phyloP scores from a whole-genome alignment of 2,888 invertebrate species.

The Patella depressa region DNA sequence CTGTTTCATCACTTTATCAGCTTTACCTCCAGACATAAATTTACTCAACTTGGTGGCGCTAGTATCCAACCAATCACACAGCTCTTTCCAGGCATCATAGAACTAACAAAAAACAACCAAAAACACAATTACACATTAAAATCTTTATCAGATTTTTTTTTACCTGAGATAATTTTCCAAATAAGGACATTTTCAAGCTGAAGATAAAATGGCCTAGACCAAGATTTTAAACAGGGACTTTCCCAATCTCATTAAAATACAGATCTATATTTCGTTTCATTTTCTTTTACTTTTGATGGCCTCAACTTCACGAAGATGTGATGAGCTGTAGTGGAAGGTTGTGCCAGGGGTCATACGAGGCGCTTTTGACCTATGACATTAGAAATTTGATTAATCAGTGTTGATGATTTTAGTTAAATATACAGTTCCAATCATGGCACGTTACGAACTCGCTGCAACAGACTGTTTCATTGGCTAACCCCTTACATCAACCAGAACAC shows the following conservation, averaged over 20 bases:
- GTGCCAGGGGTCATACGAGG: too few relatives aligned
- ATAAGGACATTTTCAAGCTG: neutral
- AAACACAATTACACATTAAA: neutral
- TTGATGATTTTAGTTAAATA: too few relatives aligned
- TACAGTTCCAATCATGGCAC: too few relatives aligned
- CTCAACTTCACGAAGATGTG: too few relatives aligned
- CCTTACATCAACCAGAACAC: too few relatives aligned
- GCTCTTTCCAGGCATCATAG: slow-evolving; percentile 67
- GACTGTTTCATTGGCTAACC: too few relatives aligned
- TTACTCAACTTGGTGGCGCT: slow-evolving; percentile 55
- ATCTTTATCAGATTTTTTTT: neutral
- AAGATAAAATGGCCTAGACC: neutral
- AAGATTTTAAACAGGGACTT: neutral
- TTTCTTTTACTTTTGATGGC: too few relatives aligned
- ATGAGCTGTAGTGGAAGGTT: too few relatives aligned
- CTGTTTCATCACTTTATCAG: slow-evolving; percentile 58
- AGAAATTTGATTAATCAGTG: too few relatives aligned
- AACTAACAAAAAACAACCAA: slow-evolving; percentile 57
- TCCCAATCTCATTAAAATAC: neutral
- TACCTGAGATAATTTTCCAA: neutral
- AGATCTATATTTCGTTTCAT: too few relatives aligned
- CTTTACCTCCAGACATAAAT: slow-evolving; percentile 52
- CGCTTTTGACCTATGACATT: too few relatives aligned
- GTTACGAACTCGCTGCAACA: too few relatives aligned
- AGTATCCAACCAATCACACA: slow-evolving; percentile 69